Base-by-base conservation (phyloP, 2,113 vertebrate species). In the Scalopus aquaticus region DNA sequence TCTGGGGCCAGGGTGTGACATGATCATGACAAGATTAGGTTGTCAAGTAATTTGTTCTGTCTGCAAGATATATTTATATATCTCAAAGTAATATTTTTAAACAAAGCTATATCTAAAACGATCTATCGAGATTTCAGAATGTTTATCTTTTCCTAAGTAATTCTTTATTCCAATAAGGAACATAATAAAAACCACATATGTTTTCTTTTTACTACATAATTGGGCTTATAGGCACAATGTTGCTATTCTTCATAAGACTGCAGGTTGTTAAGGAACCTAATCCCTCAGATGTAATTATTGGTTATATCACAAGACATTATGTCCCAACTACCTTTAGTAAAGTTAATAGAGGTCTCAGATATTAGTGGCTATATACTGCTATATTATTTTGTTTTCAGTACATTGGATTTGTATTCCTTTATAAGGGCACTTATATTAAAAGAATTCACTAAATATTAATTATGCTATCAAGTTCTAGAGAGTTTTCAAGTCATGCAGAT, bases 61-160 rank as follows among this genome's bases (percentile, higher is more conserved):
- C 56, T 80, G 32, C 2, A 60, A 80, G 62, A 44, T 46, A 78
- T 4, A 62, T 19, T 46, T 56, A 22, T 72, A 17, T 10, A 65
- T 64, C 62, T 32, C 37, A 84, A 69, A 88, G 26, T 22, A 88
- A 81, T 42, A 35, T 51, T 78, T 88, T 83, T 88, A 88, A 92
- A 70, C 42, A 77, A 88, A 81, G 24, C 54, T 44, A 16, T 64
- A 79, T 70, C 42, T 37, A 37, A 79, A 90, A 54, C 42, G 32
- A 4, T 35, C 37, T 58, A 39, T 64, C 10, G 88, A 78, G 7
- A 46, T 80, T 32, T 90, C 46, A 12, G 3, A 70, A 74, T 42
- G 13, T 74, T 93, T 65, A 58, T 87, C 44, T 73, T 89, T 49
- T 24, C 16, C 64, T 79, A 79, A 83, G 22, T 54, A 83, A 88